Conservation (phyloP, 2,797 vertebrate species). For the Spea hammondii region DNA sequence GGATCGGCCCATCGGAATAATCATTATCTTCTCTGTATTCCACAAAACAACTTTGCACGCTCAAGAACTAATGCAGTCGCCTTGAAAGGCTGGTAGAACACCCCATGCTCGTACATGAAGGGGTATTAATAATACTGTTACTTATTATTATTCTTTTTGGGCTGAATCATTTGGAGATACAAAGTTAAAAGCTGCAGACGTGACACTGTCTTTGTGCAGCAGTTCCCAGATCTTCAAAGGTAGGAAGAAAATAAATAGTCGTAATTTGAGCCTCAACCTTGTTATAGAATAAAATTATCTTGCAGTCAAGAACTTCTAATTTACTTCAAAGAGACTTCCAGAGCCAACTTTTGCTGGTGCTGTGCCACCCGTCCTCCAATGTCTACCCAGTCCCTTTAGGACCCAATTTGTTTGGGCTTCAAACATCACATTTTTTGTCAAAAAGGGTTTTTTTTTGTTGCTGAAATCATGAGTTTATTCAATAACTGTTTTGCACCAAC, state of each 20-base stretch:
- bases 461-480: background rate
- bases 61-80: too few species aligned
- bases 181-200: background rate
- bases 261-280: too few species aligned
- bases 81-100: too few species aligned
- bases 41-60: too few species aligned
- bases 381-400: background rate
- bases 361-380: background rate
- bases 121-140: too few species aligned
- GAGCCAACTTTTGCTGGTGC: background rate
- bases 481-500: background rate
- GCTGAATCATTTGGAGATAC: background rate
- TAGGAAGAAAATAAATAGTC: too few species aligned
- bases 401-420: background rate
- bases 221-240: too few species aligned
- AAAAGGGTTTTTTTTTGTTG: background rate
- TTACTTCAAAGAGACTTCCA: conserved; percentile 10
- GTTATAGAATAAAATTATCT: background rate
- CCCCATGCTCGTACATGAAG: too few species aligned
- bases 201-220: too few species aligned
- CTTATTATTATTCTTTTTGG: background rate
- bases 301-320: background rate
- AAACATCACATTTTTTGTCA: background rate
- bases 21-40: too few species aligned
- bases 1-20: too few species aligned